Percentiles rank a stretch among this genome's conserved stretches.
Evolutionary conservation across 2,797 vertebrate species (phyloP).

Genomic region (Sparidentex hasta): DNA sequence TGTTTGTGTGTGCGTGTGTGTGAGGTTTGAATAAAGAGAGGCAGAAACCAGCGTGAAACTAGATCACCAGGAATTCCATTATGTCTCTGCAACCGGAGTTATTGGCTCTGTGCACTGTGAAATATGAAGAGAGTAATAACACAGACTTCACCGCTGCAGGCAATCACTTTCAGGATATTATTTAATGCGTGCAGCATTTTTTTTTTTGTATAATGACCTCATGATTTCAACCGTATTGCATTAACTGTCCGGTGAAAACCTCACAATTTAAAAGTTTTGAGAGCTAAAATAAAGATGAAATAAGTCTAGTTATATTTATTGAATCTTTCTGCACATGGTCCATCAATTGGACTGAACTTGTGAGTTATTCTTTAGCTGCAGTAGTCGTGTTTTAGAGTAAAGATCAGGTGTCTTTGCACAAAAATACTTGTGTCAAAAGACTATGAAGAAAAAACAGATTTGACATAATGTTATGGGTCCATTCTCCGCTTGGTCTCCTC

Average conservation of each 20-base stretch:
- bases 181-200: background rate
- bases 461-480: no score
- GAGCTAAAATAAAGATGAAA: background rate
- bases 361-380: no score
- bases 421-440: no score
- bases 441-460: no score
- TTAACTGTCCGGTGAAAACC: background rate
- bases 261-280: background rate
- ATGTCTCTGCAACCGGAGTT: conserved; percentile 28
- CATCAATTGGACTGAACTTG: background rate
- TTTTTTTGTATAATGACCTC: conserved; percentile 4
- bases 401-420: no score
- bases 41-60: conserved; percentile 50
- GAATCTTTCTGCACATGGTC: background rate
- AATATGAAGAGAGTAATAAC: conserved; percentile 26
- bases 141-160: background rate
- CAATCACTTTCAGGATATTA: background rate
- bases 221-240: background rate
- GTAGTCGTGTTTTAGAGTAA: no score
- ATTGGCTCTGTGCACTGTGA: conserved; percentile 28
- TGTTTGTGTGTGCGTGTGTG: conserved; percentile 28
- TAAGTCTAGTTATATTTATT: background rate
- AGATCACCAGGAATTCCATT: conserved; percentile 49
- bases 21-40: conserved; percentile 29
- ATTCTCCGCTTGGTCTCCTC: no score